A percentile compares a stretch with the other conserved stretches of the same genome.
Evolutionary conservation across 1,140 invertebrate genomes (phyloP).

Genomic region (Wasmannia auropunctata): DNA sequence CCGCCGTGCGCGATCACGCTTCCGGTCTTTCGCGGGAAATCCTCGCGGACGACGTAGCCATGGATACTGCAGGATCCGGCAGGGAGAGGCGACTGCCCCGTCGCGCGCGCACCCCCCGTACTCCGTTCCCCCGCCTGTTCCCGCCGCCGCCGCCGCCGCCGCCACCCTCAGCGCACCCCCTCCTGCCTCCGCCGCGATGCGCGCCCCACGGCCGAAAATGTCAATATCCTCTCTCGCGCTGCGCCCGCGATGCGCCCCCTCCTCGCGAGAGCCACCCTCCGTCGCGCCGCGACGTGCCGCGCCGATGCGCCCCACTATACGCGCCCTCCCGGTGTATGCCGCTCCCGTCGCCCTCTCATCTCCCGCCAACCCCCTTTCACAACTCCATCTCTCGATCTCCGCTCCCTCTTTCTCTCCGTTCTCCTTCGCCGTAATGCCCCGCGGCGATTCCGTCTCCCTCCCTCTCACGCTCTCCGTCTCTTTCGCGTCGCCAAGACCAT

Average conservation of each 20-base stretch:
- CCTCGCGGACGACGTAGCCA: constrained; percentile 76
- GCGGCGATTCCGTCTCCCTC: not conserved
- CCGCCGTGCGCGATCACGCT: constrained; percentile 50
- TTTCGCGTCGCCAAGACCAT: not conserved
- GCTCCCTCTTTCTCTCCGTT: constrained; percentile 25
- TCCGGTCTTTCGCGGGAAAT: constrained; percentile 71
- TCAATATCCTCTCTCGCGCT: constrained; percentile 81
- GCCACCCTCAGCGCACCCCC: constrained; percentile 10
- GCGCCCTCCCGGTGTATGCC: constrained; percentile 20
- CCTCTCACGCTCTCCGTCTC: constrained; percentile 1
- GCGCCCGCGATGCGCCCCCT: constrained; percentile 75
- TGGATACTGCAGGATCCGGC: constrained; percentile 76
- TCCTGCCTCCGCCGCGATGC: constrained; percentile 63
- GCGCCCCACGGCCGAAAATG: constrained; percentile 82
- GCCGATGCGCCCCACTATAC: constrained; percentile 24
- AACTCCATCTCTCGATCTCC: constrained; percentile 55
- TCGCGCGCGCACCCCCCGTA: constrained; percentile 58
- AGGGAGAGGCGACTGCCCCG: constrained; percentile 71
- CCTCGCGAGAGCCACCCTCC: constrained; percentile 7
- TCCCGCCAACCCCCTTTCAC: constrained; percentile 6
- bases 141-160: not conserved
- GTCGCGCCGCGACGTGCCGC: not conserved
- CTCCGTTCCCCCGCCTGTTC: not conserved
- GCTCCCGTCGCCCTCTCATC: constrained; percentile 23
- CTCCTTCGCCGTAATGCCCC: not conserved